These are phyloP conservation scores for Polymixis flavicincta DNA, from an alignment of 2,888 invertebrate species.

Conservation along the genomic window DNA sequence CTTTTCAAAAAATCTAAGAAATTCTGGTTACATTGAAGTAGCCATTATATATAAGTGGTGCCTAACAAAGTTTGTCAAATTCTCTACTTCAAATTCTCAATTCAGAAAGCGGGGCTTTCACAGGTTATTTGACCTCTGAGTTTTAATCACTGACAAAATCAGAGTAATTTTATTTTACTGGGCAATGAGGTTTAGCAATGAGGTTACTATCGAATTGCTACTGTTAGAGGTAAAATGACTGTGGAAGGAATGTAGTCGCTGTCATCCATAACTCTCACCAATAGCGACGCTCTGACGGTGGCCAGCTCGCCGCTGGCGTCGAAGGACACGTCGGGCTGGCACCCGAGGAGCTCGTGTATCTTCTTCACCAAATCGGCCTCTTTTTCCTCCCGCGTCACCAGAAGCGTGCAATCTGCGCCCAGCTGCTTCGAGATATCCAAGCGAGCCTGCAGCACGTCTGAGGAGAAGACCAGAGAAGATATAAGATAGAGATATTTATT, in stretches of 20 bases:
- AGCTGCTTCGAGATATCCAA: slow-evolving; percentile 94
- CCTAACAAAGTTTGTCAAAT: too few relatives aligned
- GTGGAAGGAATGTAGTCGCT: not conserved
- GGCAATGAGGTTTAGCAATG: not conserved
- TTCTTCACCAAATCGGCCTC: slow-evolving; percentile 91
- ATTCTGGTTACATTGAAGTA: too few relatives aligned
- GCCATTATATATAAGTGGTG: too few relatives aligned
- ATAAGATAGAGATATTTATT: not conserved
- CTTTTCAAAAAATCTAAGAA: too few relatives aligned
- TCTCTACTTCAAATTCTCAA: too few relatives aligned
- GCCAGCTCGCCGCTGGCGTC: slow-evolving; percentile 97
- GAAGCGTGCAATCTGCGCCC: slow-evolving; percentile 94
- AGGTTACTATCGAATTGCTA: not conserved
- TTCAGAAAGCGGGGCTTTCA: not conserved
- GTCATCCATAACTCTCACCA: slow-evolving; percentile 88
- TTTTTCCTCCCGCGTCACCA: slow-evolving; percentile 89
- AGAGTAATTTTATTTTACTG: not conserved
- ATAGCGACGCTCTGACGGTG: slow-evolving; percentile 93
- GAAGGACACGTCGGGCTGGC: slow-evolving; percentile 93
- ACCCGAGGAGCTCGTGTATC: slow-evolving; percentile 91
- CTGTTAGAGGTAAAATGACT: not conserved
- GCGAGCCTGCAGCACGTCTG: slow-evolving; percentile 93
- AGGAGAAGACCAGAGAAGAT: not conserved
- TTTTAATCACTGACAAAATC: not conserved
- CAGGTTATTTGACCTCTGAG: not conserved